These are phyloP conservation scores for Eristalis tenax DNA, from an alignment of 2,888 invertebrate species.

Conservation along the genomic window DNA sequence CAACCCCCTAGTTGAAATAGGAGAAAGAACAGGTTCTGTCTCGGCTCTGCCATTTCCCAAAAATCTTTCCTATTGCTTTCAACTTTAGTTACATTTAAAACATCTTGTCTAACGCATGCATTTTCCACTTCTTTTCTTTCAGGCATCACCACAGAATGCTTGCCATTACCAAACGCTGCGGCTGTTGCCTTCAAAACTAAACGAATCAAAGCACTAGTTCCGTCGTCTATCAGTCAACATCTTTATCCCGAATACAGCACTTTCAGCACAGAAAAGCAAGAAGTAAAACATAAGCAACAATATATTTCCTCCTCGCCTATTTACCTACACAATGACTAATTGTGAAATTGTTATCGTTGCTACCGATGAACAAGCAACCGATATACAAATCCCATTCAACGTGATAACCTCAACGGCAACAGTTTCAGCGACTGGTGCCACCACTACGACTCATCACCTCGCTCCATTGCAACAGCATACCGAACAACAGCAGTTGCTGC, in stretches of 20 bases:
- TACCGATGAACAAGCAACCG: slow-evolving; percentile 76
- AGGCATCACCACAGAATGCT: slow-evolving; percentile 70
- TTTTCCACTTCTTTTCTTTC: slow-evolving; percentile 6
- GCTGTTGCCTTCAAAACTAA: slow-evolving; percentile 63
- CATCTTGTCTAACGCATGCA: not conserved
- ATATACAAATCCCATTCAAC: slow-evolving; percentile 79
- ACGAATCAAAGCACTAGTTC: slow-evolving; percentile 41
- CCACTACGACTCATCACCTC: slow-evolving; percentile 77
- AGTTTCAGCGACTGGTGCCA: slow-evolving; percentile 79
- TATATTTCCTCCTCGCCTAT: not conserved
- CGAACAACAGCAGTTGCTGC: slow-evolving; percentile 76
- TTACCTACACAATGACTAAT: slow-evolving; percentile 78
- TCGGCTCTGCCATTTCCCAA: no score
- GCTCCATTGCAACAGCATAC: slow-evolving; percentile 60
- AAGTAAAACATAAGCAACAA: not conserved
- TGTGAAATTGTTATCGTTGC: slow-evolving; percentile 80
- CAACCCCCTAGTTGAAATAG: no score
- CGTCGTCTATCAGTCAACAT: slow-evolving; percentile 18
- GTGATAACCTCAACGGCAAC: slow-evolving; percentile 79
- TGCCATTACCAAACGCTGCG: slow-evolving; percentile 64
- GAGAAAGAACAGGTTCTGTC: no score
- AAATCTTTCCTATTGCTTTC: no score
- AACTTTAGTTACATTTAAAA: no score
- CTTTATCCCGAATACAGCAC: slow-evolving; percentile 3
- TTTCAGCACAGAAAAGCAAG: not conserved